A percentile compares a stretch with the other conserved stretches of the same genome.
Evolutionary conservation across 2,113 vertebrate species (phyloP).

Genomic region (Clarias magur): DNA sequence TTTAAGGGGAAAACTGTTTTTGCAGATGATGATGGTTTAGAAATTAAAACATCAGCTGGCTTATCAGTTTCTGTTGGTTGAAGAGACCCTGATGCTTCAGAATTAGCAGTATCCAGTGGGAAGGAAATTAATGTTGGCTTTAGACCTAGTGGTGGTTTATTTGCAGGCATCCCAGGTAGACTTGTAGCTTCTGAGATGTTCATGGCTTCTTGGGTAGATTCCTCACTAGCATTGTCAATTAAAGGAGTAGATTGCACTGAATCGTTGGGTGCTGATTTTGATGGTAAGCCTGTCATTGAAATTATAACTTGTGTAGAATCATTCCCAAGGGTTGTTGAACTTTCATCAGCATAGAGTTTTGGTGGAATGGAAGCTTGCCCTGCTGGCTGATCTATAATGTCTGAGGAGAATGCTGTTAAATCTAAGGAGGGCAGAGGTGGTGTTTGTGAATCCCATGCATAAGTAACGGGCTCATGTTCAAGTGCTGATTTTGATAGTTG

Average conservation of each 20-base stretch:
- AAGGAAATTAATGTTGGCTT: background rate
- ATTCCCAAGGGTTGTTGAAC: background rate
- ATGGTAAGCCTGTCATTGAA: slow-evolving; percentile 23
- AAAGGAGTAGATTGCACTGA: background rate
- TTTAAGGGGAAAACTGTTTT: slow-evolving; percentile 11
- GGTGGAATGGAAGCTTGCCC: slow-evolving; percentile 6
- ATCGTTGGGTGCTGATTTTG: slow-evolving; percentile 16
- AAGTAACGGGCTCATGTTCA: slow-evolving; percentile 4
- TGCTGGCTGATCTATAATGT: slow-evolving; percentile 15
- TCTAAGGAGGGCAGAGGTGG: slow-evolving; percentile 36
- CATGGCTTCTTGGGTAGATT: background rate
- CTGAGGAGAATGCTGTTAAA: slow-evolving; percentile 33
- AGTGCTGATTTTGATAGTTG: slow-evolving; percentile 70
- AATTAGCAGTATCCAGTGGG: slow-evolving; percentile 62
- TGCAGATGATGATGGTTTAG: slow-evolving; percentile 25
- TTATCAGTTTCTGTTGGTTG: slow-evolving; percentile 26
- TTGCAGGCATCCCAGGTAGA: background rate
- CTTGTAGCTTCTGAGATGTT: background rate
- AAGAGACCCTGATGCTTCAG: slow-evolving; percentile 62
- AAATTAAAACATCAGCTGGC: slow-evolving; percentile 37
- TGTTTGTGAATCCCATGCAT: slow-evolving; percentile 18
- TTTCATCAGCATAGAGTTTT: slow-evolving; percentile 5
- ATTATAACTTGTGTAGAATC: slow-evolving; percentile 35
- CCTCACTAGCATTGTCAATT: background rate
- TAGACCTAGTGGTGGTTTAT: background rate